Base-by-base conservation (phyloP, 2,113 vertebrate genomes). In the Engystomops pustulosus region DNA sequence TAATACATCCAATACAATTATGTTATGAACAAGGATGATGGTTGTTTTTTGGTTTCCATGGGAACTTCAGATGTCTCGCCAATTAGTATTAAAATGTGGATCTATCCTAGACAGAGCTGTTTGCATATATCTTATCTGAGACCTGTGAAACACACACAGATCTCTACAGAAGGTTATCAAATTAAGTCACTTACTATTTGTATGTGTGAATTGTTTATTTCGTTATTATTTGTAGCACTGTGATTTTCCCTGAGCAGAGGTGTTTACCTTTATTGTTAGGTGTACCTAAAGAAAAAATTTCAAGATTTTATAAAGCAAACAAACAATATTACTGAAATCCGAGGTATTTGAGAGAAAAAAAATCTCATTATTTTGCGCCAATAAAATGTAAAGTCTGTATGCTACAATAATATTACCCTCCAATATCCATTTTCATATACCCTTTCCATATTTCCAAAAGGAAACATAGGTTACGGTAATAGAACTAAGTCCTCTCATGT, bases 1-100 rank as follows among this genome's bases (percentile, higher is more conserved):
- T 30, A 74, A 15, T 15, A 1, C 41, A 30, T 76, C 5, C 27
- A 20, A 32, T 34, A 34, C 32, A 17, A 74, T 74, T 72, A 49
- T 53, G 34, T n/a, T 53, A 27, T 53, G 3, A 76, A 53, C 45
- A 20, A 53, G 20, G 8, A 53, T 34, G 3, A 53, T n/a, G 47
- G 17, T 27, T 32, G 27, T 20, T 51, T 76, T 76, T 30, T 32
- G 27, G 47, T 76, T 76, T 45, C 72, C 72, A 76, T 76, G 47
- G 72, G 20, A 76, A 76, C 72, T 12, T 34, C 6, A 76, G 14
- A 70, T 70, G 47, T 76, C 27, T 76, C 53, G 47, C 30, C 30
- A n/a, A 45, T 76, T 76, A 76, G 17, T 34, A 49, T 30, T 30
- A 27, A 74, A 17, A 72, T 47, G 70, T 12, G 25, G 23, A 27